Evolutionary conservation across 2,797 vertebrate genomes (phyloP), one percentile per base, ranked within the genome.

Genomic region (Euthynnus affinis): DNA sequence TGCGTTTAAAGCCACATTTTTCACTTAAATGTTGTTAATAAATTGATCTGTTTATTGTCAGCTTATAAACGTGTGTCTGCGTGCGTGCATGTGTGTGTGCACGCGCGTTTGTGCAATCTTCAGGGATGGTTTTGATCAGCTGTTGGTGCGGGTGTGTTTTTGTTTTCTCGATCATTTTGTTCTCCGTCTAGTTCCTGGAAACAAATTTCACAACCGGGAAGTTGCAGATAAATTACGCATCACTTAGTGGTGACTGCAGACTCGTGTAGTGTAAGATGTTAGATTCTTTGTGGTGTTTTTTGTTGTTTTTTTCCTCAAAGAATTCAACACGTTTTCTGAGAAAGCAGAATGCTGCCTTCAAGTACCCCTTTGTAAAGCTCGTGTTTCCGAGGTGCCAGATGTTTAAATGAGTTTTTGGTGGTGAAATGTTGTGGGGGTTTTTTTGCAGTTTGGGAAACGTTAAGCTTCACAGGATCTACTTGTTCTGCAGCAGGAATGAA

Each of bases 101-200:
- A 14, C 34, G 34, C 9, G 34, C n/a, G n/a, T 37, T 6, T 37
- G 8, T 37, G 29, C 29, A 32, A 6, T 32, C 29, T 32, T 32
- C 29, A 32, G 29, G 29, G 6, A 32, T 32, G 29, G 29, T 32
- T 32, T 32, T 3, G 23, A 55, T 27, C 57, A 29, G 29, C 55
- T 66, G 34, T 9, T 25, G 17, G 1, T 46, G 34, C 2, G 65
- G 42, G 2, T 53, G 23, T 32, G 27, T n/a, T 49, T 14, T 32
- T n/a, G n/a, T 51, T 52, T 8, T 23, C n/a, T 13, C 12, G 23
- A 25, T 59, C 65, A n/a, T 65, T 56, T 76, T 80, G 67, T 87
- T 68, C 66, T 66, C 23, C 23, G 48, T 34, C 49, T 60, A 12
- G 0, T 83, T 86, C 83, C 62, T 73, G 70, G 85, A 85, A 86